Base-by-base conservation (phyloP, 2,113 vertebrate genomes). In the Notarius lentiginosus region DNA sequence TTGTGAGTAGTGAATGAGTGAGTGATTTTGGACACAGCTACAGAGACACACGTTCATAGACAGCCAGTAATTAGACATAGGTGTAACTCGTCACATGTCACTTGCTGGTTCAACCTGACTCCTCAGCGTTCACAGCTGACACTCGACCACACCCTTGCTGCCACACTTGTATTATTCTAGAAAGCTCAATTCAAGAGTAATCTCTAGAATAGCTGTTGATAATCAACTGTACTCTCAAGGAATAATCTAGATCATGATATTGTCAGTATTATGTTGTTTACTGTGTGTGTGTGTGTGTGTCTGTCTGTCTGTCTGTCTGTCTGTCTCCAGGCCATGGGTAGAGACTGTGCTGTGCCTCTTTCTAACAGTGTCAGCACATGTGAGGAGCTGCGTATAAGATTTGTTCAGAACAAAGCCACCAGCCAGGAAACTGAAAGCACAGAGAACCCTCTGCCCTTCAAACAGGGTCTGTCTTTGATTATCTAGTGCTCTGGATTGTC, bases 281-380 rank as follows among this genome's bases (percentile, higher is more conserved):
- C 22, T 89, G 65, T 87, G 22, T 79, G 41, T 86, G 75, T 83
- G 17, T 87, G 18, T 15, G 51, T 86, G 20, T 83, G 22, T 88
- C 83, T 79, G 72, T 79, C 18, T 73, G 20, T 15, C 41, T 87
- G 20, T 83, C 14, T 89, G 66, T 87, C 12, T 79, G 47, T 86
- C 34, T 84, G 17, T 88, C 51, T 83, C 63, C 82, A 98, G 95
- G 61, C 82, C 2, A 51, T 90, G 58, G 92, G 92, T 47, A 92
- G 83, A 85, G 92, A 94, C 77, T 91, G 92, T 86, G 94, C 93
- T 24, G 92, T 97, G 75, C 87, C 92, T 68, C 94, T 97, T 56
- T 92, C 92, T 51, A 96, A 96, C 87, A 97, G 93, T 82, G 84
- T 97, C 82, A 95, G 91, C 84, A 89, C 95, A 68, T 93, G 93